These are phyloP conservation scores for Leptinotarsa tumamoca DNA, from an alignment of 2,888 invertebrate genomes.

Conservation along the genomic window DNA sequence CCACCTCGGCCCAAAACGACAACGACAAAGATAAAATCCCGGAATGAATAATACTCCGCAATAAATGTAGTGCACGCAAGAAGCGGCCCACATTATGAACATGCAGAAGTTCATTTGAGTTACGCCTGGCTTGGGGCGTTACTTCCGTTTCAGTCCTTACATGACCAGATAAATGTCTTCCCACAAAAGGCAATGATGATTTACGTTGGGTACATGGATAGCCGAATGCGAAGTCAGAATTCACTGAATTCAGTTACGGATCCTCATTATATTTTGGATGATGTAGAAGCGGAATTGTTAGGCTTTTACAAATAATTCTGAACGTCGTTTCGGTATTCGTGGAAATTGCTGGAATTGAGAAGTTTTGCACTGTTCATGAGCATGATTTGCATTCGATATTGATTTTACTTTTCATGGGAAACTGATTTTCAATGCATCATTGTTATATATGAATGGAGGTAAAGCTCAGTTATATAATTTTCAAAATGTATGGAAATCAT, in stretches of 20 bases:
- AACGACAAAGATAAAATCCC: not conserved
- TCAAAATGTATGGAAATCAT: too few relatives aligned
- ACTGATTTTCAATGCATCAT: too few relatives aligned
- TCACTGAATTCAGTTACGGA: slow-evolving; percentile 23
- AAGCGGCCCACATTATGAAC: slow-evolving; percentile 38
- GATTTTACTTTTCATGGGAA: too few relatives aligned
- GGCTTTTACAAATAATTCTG: slow-evolving; percentile 37
- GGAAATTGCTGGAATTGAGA: not conserved
- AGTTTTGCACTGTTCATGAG: too few relatives aligned
- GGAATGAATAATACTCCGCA: slow-evolving; percentile 36
- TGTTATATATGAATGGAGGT: too few relatives aligned
- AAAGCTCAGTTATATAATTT: too few relatives aligned
- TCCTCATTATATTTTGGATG: slow-evolving; percentile 40
- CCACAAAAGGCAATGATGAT: slow-evolving; percentile 62
- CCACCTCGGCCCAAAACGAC: not conserved
- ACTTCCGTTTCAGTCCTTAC: slow-evolving; percentile 56
- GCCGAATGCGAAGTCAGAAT: slow-evolving; percentile 30
- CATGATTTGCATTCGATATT: too few relatives aligned
- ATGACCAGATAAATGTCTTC: slow-evolving; percentile 63
- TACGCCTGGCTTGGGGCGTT: slow-evolving; percentile 46
- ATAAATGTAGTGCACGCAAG: slow-evolving; percentile 44
- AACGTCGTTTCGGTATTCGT: slow-evolving; percentile 22
- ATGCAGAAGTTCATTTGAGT: slow-evolving; percentile 51
- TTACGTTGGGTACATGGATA: slow-evolving; percentile 54
- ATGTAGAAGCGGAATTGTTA: slow-evolving; percentile 30